These are phyloP conservation scores for Ganaspis sp. DNA, from an alignment of 1,140 invertebrate species.

Conservation along the genomic window DNA sequence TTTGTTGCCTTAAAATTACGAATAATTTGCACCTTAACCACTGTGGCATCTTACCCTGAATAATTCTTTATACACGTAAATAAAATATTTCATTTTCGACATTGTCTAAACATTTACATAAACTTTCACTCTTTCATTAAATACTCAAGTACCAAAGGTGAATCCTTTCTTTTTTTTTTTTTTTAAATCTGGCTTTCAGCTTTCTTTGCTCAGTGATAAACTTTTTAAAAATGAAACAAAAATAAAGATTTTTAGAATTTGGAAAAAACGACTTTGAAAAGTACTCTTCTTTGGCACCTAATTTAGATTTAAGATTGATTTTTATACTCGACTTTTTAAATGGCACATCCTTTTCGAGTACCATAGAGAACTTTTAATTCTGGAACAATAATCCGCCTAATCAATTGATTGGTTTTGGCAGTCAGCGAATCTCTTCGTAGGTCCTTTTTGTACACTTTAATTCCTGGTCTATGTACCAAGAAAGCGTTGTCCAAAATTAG, in stretches of 20 bases:
- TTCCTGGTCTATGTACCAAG: constrained; percentile 90
- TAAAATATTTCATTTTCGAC: background rate
- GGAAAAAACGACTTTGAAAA: background rate
- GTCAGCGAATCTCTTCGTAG: constrained; percentile 84
- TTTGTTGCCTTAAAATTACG: too few relatives aligned
- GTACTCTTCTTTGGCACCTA: constrained; percentile 31
- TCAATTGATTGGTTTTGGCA: constrained; percentile 86
- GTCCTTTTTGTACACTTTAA: constrained; percentile 88
- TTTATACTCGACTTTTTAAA: constrained; percentile 76
- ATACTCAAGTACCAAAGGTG: constrained; percentile 20
- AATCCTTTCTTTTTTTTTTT: background rate
- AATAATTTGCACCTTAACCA: too few relatives aligned
- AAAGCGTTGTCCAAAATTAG: constrained; percentile 93
- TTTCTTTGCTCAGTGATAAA: background rate
- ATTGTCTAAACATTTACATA: background rate
- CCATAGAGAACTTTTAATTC: constrained; percentile 91
- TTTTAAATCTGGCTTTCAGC: background rate
- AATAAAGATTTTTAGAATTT: background rate
- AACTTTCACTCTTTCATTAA: constrained; percentile 13
- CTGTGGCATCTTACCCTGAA: too few relatives aligned
- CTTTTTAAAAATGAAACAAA: background rate
- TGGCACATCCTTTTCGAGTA: constrained; percentile 85
- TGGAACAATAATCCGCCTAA: constrained; percentile 88
- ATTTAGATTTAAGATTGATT: constrained; percentile 20
- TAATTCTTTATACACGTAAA: background rate